phyloP scores from a whole-genome alignment of 2,888 invertebrate genomes.

The Rhagophthalmus giganteus region DNA sequence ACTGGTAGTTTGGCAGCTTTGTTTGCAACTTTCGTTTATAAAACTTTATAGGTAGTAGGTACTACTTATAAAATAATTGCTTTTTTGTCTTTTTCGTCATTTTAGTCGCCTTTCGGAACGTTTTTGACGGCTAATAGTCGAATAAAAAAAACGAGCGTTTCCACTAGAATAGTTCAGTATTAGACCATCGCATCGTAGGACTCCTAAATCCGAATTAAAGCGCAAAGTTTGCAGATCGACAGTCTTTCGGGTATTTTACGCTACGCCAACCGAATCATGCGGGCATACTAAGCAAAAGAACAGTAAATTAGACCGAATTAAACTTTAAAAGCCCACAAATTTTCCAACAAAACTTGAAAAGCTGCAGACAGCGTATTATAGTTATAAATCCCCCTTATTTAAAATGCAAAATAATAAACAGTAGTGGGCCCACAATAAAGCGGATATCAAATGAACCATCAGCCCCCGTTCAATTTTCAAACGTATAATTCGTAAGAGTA shows the following conservation, averaged over 20 bases:
- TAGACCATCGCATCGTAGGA: slow-evolving; percentile 4
- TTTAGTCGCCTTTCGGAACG: no score
- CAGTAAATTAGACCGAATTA: slow-evolving; percentile 14
- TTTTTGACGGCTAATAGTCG: no score
- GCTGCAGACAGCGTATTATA: not conserved
- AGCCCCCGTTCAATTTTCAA: slow-evolving; percentile 35
- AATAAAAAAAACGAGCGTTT: no score
- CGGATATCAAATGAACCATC: slow-evolving; percentile 14
- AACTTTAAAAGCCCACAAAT: slow-evolving; percentile 6
- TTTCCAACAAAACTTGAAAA: slow-evolving; percentile 1
- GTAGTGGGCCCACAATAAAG: slow-evolving; percentile 1
- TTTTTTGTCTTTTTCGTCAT: no score
- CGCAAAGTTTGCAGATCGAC: slow-evolving; percentile 12
- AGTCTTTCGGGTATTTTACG: slow-evolving; percentile 17
- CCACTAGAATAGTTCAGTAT: slow-evolving; percentile 1
- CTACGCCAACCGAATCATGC: slow-evolving; percentile 15
- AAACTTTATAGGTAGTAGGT: no score
- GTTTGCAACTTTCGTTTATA: no score
- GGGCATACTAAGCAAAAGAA: slow-evolving; percentile 16
- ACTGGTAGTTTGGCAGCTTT: no score
- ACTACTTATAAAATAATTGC: no score
- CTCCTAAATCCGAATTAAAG: slow-evolving; percentile 17
- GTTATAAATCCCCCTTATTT: no score
- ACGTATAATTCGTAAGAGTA: slow-evolving; percentile 38
- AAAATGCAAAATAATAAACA: not conserved